Evolutionary conservation across 2,888 invertebrate species (phyloP).

Genomic region (Synanthedon myopaeformis): DNA sequence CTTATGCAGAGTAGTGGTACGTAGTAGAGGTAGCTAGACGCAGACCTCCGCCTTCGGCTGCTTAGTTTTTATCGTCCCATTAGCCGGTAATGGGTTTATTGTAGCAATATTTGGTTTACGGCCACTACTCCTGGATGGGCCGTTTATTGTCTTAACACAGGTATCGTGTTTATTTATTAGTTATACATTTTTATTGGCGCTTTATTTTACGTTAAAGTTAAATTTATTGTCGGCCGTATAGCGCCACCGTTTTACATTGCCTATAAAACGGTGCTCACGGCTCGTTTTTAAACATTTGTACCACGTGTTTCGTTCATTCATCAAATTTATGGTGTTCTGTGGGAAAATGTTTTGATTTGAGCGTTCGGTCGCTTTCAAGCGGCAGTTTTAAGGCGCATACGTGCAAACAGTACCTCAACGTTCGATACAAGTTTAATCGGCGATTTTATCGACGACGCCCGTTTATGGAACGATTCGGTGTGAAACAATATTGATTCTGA

Average conservation of each 20-base stretch:
- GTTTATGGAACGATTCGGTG: not conserved
- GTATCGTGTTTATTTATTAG: constrained; percentile 71
- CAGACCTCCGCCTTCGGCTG: constrained; percentile 13
- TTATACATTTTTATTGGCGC: constrained; percentile 70
- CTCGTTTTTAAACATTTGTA: constrained; percentile 67
- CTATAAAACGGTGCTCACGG: constrained; percentile 68
- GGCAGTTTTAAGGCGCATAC: constrained; percentile 19
- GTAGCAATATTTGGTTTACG: constrained; percentile 68
- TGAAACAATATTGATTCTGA: not conserved
- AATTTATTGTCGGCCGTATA: constrained; percentile 68
- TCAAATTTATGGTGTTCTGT: constrained; percentile 67
- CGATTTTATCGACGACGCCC: constrained; percentile 11
- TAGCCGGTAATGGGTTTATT: constrained; percentile 67
- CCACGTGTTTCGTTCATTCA: constrained; percentile 70
- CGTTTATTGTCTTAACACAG: constrained; percentile 67
- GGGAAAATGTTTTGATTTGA: constrained; percentile 63
- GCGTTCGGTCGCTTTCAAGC: constrained; percentile 25
- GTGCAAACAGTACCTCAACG: constrained; percentile 12
- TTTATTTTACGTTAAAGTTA: constrained; percentile 68
- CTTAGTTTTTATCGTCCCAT: constrained; percentile 55
- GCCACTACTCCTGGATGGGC: constrained; percentile 56
- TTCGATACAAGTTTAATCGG: constrained; percentile 19
- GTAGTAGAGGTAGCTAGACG: constrained; percentile 4
- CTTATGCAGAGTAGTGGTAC: constrained; percentile 21
- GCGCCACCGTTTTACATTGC: constrained; percentile 63